Evolutionary conservation across 2,797 vertebrate genomes (phyloP).

Genomic region (Nothura maculosa): DNA sequence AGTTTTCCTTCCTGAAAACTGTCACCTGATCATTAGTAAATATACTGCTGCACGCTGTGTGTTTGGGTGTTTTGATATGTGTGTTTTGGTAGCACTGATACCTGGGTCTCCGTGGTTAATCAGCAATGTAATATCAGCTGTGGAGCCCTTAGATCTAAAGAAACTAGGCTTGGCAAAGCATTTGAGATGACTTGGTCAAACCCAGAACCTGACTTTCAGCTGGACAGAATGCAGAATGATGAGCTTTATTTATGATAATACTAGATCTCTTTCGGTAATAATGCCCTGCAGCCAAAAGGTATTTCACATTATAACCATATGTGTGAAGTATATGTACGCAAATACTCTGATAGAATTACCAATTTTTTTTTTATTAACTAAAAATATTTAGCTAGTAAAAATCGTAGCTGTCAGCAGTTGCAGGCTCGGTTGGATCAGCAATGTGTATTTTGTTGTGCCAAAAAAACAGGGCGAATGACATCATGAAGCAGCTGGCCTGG

Average conservation of each 20-base stretch:
- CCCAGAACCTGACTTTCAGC: background rate
- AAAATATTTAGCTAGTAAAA: slow-evolving; percentile 25
- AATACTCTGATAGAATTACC: background rate
- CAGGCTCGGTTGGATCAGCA: background rate
- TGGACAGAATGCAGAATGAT: background rate
- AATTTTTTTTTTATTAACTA: background rate
- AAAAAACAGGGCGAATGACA: background rate
- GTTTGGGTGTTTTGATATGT: background rate
- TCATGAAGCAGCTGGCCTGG: background rate
- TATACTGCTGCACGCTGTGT: no score
- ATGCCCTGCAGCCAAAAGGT: background rate
- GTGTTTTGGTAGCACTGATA: background rate
- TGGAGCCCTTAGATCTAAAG: background rate
- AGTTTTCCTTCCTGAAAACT: background rate
- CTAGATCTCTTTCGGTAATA: background rate
- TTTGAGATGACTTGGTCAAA: background rate
- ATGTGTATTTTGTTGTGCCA: background rate
- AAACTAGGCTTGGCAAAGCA: background rate
- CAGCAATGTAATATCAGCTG: background rate
- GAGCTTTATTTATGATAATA: slow-evolving; percentile 8
- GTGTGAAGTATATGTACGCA: background rate
- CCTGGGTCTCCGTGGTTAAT: background rate
- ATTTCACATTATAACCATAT: background rate
- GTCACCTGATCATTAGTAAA: background rate
- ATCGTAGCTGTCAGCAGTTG: background rate